Conservation (phyloP, 2,888 invertebrate genomes). For the Clepsis dumicolana region DNA sequence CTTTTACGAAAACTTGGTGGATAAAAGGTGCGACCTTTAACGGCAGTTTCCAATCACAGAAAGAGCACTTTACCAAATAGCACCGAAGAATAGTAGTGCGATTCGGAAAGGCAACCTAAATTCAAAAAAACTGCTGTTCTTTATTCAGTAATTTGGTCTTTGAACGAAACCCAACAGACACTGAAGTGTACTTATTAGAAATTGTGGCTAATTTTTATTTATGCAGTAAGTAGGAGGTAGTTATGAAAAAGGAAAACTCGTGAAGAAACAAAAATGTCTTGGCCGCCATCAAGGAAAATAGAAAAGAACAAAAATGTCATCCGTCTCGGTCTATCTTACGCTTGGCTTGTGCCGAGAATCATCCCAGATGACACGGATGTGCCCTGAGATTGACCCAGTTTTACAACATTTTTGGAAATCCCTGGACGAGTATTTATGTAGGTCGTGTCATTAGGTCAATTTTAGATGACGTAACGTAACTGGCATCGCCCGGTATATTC, state of each 20-base stretch:
- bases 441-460: conserved; percentile 6
- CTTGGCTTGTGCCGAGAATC: no score
- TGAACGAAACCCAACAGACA: no score
- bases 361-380: not conserved
- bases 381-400: conserved; percentile 19
- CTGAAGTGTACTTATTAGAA: no score
- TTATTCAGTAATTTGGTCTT: no score
- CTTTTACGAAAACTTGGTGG: not conserved
- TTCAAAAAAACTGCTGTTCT: no score
- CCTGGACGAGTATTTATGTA: conserved; percentile 6
- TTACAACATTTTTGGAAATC: conserved; percentile 10
- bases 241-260: no score
- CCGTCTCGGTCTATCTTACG: not conserved
- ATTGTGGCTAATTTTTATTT: no score
- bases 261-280: no score
- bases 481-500: not conserved
- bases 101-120: no score
- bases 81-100: not conserved
- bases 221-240: no score
- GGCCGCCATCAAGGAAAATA: no score
- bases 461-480: not conserved
- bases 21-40: not conserved
- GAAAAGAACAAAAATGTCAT: not conserved
- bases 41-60: not conserved
- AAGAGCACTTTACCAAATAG: not conserved